Evolutionary conservation across 1,140 invertebrate species (phyloP), one percentile per base, ranked within the genome.

Genomic region (Bombus ignitus): DNA sequence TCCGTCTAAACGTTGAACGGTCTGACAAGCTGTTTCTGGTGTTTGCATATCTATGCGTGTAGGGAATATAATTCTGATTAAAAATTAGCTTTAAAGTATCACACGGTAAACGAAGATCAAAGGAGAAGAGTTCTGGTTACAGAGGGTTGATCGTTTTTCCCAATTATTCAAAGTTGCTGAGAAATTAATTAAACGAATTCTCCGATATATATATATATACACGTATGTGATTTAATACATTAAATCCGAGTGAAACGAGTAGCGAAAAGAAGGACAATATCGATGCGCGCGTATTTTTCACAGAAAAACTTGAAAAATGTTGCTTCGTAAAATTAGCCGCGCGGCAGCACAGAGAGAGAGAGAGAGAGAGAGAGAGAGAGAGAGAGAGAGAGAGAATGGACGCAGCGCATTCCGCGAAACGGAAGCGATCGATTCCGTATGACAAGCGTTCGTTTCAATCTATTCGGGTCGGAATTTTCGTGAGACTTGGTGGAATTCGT

Each of bases 381-480:
- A 22, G 18, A 22, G 37, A 0, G n/a, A 15, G 28, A 22, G 37
- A 1, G n/a, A 22, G 25, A 18, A 44, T 28, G 37, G 32, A 37
- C 9, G 42, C 3, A 72, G 10, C 72, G 28, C 42, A 62, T 39
- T 3, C 47, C 35, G 10, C 35, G 47, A 37, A 80, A 85, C 77
- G 79, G 80, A 80, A 62, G 68, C 83, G 83, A 85, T 80, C 77
- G 83, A 72, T 85, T 28, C 22, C 15, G 37, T 47, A 28, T 71
- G 62, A 57, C n/a, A 39, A 73, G 25, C 66, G 62, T 62, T 18
- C 72, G 81, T 59, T 85, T 65, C 65, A 39, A 72, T 37, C 76
- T 32, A 65, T n/a, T 47, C 68, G 39, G 53, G 4, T n/a, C 25
- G 35, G 68, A 80, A 73, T 80, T 71, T 80, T 28, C 68, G 53